Conservation (phyloP, 2,113 vertebrate genomes). For the Forbesichthys agassizii region DNA sequence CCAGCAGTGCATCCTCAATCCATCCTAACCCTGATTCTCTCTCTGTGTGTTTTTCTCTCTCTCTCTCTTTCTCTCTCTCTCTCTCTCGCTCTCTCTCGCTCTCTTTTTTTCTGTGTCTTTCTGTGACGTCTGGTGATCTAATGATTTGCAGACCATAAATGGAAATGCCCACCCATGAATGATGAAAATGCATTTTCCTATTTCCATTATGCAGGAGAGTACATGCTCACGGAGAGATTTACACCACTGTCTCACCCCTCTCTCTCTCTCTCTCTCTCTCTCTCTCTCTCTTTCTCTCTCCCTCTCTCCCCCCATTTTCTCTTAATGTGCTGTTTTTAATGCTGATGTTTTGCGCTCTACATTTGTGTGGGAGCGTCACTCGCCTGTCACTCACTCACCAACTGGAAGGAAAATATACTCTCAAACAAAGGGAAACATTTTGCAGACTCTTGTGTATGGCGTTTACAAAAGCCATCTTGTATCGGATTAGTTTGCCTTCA, state of each 20-base stretch:
- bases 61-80: slow-evolving; percentile 31
- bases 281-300: slow-evolving; percentile 7
- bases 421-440: slow-evolving; percentile 21
- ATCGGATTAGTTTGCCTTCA: slow-evolving; percentile 54
- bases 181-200: slow-evolving; percentile 69
- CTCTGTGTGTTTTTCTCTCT: slow-evolving; percentile 19
- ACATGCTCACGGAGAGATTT: slow-evolving; percentile 67
- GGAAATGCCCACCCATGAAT: slow-evolving; percentile 74
- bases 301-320: slow-evolving; percentile 11
- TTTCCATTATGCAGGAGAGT: slow-evolving; percentile 61
- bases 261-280: slow-evolving; percentile 18
- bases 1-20: slow-evolving; percentile 27
- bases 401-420: slow-evolving; percentile 12
- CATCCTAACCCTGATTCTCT: slow-evolving; percentile 20
- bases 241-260: slow-evolving; percentile 25
- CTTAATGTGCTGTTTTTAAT: slow-evolving; percentile 3
- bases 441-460: slow-evolving; percentile 15
- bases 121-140: slow-evolving; percentile 65
- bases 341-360: slow-evolving; percentile 13
- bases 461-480: slow-evolving; percentile 52
- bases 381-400: background rate
- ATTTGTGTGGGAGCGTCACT: slow-evolving; percentile 9
- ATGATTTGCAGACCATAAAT: slow-evolving; percentile 69
- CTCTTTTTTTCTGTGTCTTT: slow-evolving; percentile 53
- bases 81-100: slow-evolving; percentile 8